A percentile compares a stretch with the other conserved stretches of the same genome.
Conservation (phyloP, 2,888 invertebrate genomes). For the Drosophila subquinaria region DNA sequence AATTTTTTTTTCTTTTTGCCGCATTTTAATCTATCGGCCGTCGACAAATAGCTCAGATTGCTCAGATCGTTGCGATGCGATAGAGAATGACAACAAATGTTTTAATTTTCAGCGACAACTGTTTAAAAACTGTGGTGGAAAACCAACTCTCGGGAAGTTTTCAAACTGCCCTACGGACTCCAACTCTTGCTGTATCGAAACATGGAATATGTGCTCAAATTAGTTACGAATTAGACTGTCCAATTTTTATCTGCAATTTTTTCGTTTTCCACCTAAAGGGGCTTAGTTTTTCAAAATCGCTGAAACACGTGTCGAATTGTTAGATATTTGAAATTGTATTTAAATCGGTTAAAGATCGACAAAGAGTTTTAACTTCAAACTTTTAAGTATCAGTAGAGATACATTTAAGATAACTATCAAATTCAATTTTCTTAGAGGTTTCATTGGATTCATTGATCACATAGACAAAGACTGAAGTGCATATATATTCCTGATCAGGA, state of each 20-base stretch:
- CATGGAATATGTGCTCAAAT: not conserved
- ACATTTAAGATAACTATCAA: not conserved
- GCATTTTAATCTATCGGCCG: constrained; percentile 63
- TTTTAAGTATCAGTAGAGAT: no score
- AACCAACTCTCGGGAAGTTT: not conserved
- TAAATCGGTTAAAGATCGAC: not conserved
- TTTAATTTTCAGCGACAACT: constrained; percentile 61
- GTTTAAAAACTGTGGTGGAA: not conserved
- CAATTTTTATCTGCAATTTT: not conserved
- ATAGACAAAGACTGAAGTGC: no score
- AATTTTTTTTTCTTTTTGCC: constrained; percentile 16
- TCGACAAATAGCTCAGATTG: constrained; percentile 65
- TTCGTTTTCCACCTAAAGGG: not conserved
- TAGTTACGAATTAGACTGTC: not conserved
- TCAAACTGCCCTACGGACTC: not conserved
- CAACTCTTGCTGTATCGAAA: not conserved
- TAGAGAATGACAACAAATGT: constrained; percentile 78
- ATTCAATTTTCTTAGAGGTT: not conserved
- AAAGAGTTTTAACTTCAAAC: no score
- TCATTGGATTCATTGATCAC: no score
- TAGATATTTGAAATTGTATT: no score
- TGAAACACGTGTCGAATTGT: not conserved
- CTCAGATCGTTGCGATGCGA: constrained; percentile 40
- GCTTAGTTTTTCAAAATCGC: not conserved
- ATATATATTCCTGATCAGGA: no score